Evolutionary conservation across 30 jellyfish, hydroid and myxozoan genomes (phyloP).

Genomic region (Hydractinia echinata): DNA sequence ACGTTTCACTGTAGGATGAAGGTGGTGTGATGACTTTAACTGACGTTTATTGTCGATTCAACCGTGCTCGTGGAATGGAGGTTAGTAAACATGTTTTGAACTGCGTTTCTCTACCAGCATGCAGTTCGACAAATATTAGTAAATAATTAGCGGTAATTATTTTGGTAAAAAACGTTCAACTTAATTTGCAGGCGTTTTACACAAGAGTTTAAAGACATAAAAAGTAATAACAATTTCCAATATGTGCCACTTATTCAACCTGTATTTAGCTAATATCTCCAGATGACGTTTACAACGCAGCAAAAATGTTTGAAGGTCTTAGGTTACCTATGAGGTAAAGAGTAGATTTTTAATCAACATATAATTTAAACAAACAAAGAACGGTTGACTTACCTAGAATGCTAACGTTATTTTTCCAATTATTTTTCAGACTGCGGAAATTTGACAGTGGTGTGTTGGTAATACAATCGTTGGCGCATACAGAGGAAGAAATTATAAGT

Average conservation of each 20-base stretch:
- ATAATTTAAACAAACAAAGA: background rate
- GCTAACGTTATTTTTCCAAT: background rate
- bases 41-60: slow-evolving; percentile 92
- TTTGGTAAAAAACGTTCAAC: background rate
- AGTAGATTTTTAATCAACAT: background rate
- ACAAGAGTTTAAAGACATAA: no score
- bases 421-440: slow-evolving; percentile 52
- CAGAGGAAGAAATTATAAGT: slow-evolving; percentile 63
- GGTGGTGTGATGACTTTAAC: slow-evolving; percentile 95
- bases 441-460: slow-evolving; percentile 95
- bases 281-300: background rate
- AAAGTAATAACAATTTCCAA: no score
- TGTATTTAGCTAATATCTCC: background rate
- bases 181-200: no score
- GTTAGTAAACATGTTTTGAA: slow-evolving; percentile 8
- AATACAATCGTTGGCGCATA: slow-evolving; percentile 62
- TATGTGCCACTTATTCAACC: no score
- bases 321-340: background rate
- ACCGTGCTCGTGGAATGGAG: slow-evolving; percentile 98
- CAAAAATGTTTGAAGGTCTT: background rate
- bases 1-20: slow-evolving; percentile 53
- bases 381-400: background rate
- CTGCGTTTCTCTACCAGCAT: background rate
- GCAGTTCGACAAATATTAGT: background rate
- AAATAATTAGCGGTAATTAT: background rate